Evolutionary conservation across 2,113 vertebrate genomes (phyloP).

Genomic region (Sinocyclocheilus rhinocerous): DNA sequence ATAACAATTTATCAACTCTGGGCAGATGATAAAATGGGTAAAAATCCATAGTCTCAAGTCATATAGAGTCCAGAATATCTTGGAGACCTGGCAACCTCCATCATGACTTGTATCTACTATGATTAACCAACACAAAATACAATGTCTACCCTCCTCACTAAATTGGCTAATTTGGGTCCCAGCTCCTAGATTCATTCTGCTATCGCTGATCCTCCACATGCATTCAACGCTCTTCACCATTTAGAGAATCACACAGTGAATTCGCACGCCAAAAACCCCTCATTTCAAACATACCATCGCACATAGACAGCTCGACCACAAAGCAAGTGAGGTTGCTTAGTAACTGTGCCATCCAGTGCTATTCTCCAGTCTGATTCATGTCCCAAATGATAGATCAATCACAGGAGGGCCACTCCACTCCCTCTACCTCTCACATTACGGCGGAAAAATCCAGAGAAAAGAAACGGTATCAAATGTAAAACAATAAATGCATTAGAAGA

Average conservation of each 20-base stretch:
- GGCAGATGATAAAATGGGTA: neutral
- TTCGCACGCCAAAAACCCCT: neutral
- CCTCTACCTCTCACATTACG: slow-evolving; percentile 27
- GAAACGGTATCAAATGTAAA: slow-evolving; percentile 9
- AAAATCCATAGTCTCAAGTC: neutral
- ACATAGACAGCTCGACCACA: slow-evolving; percentile 59
- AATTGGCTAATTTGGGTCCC: neutral
- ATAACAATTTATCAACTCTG: too few species aligned
- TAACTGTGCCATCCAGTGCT: slow-evolving; percentile 71
- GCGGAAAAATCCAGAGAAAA: slow-evolving; percentile 48
- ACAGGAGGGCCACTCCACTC: slow-evolving; percentile 50
- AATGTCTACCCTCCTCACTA: neutral
- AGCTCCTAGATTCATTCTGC: neutral
- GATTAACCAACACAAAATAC: neutral
- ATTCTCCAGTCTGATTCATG: slow-evolving; percentile 70
- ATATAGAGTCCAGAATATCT: neutral
- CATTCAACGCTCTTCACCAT: neutral
- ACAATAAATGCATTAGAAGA: slow-evolving; percentile 30
- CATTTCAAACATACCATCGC: slow-evolving; percentile 50
- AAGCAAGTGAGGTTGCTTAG: slow-evolving; percentile 74
- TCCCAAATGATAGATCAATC: slow-evolving; percentile 65
- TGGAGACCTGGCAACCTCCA: neutral
- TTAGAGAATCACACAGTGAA: slow-evolving; percentile 23
- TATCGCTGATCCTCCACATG: slow-evolving; percentile 1
- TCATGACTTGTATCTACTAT: neutral